Conservation (phyloP, 2,888 invertebrate genomes). For the Scrobipalpa atriplicella region DNA sequence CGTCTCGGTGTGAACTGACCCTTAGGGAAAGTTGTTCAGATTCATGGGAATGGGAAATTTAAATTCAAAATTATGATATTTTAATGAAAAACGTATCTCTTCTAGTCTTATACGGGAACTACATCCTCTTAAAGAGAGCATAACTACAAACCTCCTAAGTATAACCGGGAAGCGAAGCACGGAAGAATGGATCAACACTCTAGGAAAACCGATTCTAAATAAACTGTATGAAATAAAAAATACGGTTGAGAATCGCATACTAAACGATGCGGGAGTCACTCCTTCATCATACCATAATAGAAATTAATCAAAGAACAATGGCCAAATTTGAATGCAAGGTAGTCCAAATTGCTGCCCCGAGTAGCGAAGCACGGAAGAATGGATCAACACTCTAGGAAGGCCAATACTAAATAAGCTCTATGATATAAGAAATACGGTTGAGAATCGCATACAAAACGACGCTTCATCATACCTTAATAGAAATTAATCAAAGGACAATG, state of each 20-base stretch:
- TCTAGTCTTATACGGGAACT: neutral
- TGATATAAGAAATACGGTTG: neutral
- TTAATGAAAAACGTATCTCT: neutral
- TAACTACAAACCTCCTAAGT: neutral
- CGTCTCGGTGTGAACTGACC: too few relatives aligned
- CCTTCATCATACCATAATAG: neutral
- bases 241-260: slow-evolving; percentile 7
- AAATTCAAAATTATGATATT: neutral
- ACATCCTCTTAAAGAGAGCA: neutral
- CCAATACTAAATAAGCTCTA: neutral
- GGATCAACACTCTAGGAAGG: neutral
- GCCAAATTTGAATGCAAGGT: too few relatives aligned
- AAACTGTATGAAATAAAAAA: neutral
- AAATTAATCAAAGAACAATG: neutral
- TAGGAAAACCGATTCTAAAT: neutral
- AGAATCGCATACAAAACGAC: neutral
- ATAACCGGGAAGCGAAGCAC: slow-evolving; percentile 16
- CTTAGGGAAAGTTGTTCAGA: too few relatives aligned
- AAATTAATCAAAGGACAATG: too few relatives aligned
- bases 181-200: slow-evolving; percentile 10
- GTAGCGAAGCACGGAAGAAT: too few relatives aligned
- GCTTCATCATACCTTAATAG: too few relatives aligned
- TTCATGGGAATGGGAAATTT: too few relatives aligned
- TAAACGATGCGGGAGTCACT: neutral
- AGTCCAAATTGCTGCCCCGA: too few relatives aligned